Base-by-base conservation (phyloP, 1,140 invertebrate genomes). In the Cephus cinctus region DNA sequence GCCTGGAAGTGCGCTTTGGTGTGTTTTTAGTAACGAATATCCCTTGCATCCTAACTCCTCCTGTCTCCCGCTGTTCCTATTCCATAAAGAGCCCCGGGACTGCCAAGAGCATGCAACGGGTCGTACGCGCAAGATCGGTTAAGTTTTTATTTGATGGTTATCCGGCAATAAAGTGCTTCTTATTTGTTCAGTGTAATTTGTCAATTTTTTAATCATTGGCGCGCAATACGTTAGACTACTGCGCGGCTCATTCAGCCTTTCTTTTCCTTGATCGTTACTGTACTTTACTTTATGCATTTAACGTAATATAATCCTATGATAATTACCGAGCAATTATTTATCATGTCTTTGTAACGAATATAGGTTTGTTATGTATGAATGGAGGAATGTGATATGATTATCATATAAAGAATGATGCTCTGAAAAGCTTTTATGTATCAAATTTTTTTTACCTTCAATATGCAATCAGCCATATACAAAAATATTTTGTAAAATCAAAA, bases 321-420 rank as follows among this genome's bases (percentile, higher is more conserved):
- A n/a, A n/a, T n/a, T n/a, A n/a, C n/a, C n/a, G 21, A 16, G 22
- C 34, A 30, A 31, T 55, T 40, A 47, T 55, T 57, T 48, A 52
- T 53, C 42, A n/a, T 16, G 50, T 52, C 16, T 45, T 47, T 44
- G 41, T 47, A 48, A 48, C 47, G 32, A 50, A 42, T 50, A 50
- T 51, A 43, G 31, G 15, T 58, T 48, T 40, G 47, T 60, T 56
- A 39, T 50, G 44, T 57, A 51, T 52, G 47, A 51, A 52, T 32
- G 39, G 32, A 50, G 47, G 32, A 51, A 60, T 53, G 52, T 52
- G 55, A 57, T 60, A 47, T 40, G 22, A 43, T 27, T 41, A 45
- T 42, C 43, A 46, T 57, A 56, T 50, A 54, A 50, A 51, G 54
- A 57, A 55, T 38, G 46, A 53, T 60, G 41, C 47, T 47, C 51